Evolutionary conservation across 1,140 invertebrate species (phyloP), one percentile per base, ranked within the genome.

Genomic region (Eumaeus atala): DNA sequence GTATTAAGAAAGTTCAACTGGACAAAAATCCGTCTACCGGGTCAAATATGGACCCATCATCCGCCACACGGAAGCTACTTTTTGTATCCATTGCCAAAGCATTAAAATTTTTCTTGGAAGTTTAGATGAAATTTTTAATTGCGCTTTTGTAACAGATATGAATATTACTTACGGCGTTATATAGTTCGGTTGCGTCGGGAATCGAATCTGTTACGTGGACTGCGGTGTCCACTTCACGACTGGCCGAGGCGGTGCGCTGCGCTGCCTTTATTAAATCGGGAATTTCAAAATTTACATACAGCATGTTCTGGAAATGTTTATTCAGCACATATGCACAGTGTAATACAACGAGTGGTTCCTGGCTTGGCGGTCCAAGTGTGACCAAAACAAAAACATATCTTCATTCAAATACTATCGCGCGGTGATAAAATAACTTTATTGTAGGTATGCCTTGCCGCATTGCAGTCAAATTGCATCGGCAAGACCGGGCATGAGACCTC

Each of bases 251-350:
- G 40, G 6, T 14, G 40, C n/a, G 14, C 6, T 7, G 5, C 40
- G 10, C 40, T 44, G 14, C 40, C 17, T 44, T 44, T 44, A 44
- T 44, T 9, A 44, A 44, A 44, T 44, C 40, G 40, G 40, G 40
- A 44, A 44, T 44, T 28, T 44, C 16, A 44, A 44, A 44, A 44
- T 44, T 44, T 44, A 44, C 14, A 44, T 17, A 44, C 40, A 44
- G 40, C 14, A 9, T 44, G 40, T 37, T 37, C 35, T 10, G 9
- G 9, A 10, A 9, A n/a, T 9, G 35, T 10, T 2, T 37, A 37
- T 37, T 37, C 9, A 37, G 35, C 8, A n/a, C 3, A 9, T 3
- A 37, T 37, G 34, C 34, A 9, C 5, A 5, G 5, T 35, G 5
- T 35, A 7, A 5, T 37, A 37, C 11, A 10, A 10, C 8, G n/a